phyloP scores from a whole-genome alignment of 2,888 invertebrate genomes.

The Ctenicera cuprea region DNA sequence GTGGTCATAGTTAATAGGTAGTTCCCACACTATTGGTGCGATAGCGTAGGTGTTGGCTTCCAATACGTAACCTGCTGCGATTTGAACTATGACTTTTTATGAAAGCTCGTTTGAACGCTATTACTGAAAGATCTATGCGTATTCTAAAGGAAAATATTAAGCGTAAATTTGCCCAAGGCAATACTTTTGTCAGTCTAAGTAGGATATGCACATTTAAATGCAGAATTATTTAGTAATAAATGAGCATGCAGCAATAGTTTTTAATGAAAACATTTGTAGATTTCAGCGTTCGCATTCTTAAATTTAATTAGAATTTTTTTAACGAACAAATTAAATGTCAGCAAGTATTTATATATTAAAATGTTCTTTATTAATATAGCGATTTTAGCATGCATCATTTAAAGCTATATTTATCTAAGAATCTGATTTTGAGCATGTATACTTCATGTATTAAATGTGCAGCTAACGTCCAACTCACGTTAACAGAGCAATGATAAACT shows the following conservation, averaged over 20 bases:
- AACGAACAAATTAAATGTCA: conserved; percentile 2
- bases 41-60: conserved; percentile 53
- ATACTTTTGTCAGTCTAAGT: conserved; percentile 15
- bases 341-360: neutral
- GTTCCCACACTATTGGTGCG: conserved; percentile 53
- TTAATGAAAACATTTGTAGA: too few relatives aligned
- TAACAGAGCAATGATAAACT: too few relatives aligned
- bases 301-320: neutral
- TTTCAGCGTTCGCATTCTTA: too few relatives aligned
- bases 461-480: too few relatives aligned
- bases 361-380: neutral
- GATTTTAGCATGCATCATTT: too few relatives aligned
- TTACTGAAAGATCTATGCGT: conserved; percentile 46
- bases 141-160: conserved; percentile 39
- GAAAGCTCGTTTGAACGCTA: conserved; percentile 45
- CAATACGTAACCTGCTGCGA: conserved; percentile 53
- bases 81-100: conserved; percentile 54
- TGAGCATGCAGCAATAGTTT: too few relatives aligned
- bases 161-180: conserved; percentile 16
- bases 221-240: neutral
- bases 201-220: conserved; percentile 11
- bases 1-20: conserved; percentile 48
- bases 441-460: too few relatives aligned
- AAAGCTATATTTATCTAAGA: neutral
- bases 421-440: too few relatives aligned